phyloP scores from a whole-genome alignment of 2,888 invertebrate genomes.

The Dascillus cervinus region DNA sequence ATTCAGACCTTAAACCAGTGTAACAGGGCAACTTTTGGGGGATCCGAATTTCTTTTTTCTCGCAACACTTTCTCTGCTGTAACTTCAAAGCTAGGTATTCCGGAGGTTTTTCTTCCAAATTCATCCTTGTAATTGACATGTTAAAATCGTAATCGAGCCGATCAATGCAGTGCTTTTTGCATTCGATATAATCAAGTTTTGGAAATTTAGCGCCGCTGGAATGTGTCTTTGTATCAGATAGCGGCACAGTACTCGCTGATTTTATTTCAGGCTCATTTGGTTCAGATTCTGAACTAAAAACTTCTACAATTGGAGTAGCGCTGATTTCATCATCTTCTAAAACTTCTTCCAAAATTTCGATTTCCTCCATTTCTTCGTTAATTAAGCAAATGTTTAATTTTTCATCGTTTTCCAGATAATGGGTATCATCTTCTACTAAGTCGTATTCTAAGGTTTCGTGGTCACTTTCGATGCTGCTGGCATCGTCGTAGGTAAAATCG shows the following conservation, averaged over 20 bases:
- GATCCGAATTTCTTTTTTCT: slow-evolving; percentile 38
- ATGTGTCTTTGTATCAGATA: neutral
- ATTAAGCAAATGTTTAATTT: slow-evolving; percentile 8
- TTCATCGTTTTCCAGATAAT: slow-evolving; percentile 8
- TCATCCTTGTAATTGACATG: slow-evolving; percentile 31
- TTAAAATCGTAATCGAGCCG: slow-evolving; percentile 32
- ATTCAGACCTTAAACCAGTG: slow-evolving; percentile 47
- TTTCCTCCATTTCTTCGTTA: slow-evolving; percentile 25
- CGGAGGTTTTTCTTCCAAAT: slow-evolving; percentile 30
- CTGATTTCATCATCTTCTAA: slow-evolving; percentile 4
- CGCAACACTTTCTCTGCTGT: slow-evolving; percentile 36
- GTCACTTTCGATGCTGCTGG: slow-evolving; percentile 39
- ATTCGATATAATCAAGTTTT: slow-evolving; percentile 23
- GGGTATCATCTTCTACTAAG: slow-evolving; percentile 9
- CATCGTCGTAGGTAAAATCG: slow-evolving; percentile 38
- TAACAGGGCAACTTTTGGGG: slow-evolving; percentile 44
- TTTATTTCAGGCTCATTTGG: neutral
- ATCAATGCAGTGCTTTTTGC: slow-evolving; percentile 39
- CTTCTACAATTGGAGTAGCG: neutral
- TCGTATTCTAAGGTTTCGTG: slow-evolving; percentile 23
- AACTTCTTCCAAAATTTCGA: slow-evolving; percentile 23
- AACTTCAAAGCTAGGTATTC: slow-evolving; percentile 35
- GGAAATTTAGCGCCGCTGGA: neutral
- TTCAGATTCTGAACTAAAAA: neutral
- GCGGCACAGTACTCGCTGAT: neutral